Evolutionary conservation across 2,797 vertebrate genomes (phyloP).

Genomic region (Artibeus lituratus): DNA sequence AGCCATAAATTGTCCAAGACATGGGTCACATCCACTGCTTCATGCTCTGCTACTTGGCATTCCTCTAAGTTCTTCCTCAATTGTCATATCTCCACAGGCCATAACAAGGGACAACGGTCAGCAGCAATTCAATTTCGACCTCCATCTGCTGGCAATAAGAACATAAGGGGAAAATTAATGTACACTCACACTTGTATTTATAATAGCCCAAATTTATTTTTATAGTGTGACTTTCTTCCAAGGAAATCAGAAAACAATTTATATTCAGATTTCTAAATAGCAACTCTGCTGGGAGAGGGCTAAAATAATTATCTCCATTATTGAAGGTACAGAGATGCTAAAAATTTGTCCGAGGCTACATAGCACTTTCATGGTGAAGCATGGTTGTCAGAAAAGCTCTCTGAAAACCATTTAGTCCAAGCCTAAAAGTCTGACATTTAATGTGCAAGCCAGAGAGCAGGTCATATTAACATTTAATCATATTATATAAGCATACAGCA

Average conservation of each 20-base stretch:
- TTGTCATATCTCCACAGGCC: slow-evolving; percentile 77
- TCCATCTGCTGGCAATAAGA: slow-evolving; percentile 78
- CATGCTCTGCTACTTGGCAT: slow-evolving; percentile 70
- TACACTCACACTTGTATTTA: slow-evolving; percentile 69
- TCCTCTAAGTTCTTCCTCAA: slow-evolving; percentile 71
- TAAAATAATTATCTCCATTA: slow-evolving; percentile 41
- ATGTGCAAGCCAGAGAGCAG: background rate
- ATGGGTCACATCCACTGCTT: slow-evolving; percentile 55
- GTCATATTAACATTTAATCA: background rate
- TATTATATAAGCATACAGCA: background rate
- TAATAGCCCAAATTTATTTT: slow-evolving; percentile 70
- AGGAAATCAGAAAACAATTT: slow-evolving; percentile 61
- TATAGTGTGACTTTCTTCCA: slow-evolving; percentile 64
- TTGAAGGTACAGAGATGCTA: slow-evolving; percentile 28
- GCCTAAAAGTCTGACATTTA: background rate
- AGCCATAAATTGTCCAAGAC: slow-evolving; percentile 54
- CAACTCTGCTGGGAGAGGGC: slow-evolving; percentile 18
- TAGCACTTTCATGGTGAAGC: background rate
- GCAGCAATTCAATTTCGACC: slow-evolving; percentile 76
- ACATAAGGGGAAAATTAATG: slow-evolving; percentile 77
- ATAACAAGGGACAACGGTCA: slow-evolving; percentile 76
- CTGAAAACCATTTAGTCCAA: background rate
- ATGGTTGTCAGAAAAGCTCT: background rate
- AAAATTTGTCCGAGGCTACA: background rate
- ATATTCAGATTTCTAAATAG: slow-evolving; percentile 48